phyloP scores from a whole-genome alignment of 1,140 invertebrate species.

The Sitobion miscanthi region DNA sequence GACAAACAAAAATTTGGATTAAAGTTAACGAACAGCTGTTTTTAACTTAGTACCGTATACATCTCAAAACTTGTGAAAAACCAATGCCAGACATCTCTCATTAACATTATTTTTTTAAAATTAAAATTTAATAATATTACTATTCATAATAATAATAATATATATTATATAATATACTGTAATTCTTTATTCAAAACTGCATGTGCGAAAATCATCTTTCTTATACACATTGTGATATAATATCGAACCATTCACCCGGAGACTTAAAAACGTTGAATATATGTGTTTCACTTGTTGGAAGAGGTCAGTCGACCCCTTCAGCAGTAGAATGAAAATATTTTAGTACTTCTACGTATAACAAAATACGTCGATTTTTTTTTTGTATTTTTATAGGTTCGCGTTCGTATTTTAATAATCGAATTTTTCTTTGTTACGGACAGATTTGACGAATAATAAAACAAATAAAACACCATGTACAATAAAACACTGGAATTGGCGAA shows the following conservation, averaged over 20 bases:
- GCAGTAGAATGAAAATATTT: background rate
- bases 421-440: background rate
- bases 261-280: background rate
- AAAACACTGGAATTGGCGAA: background rate
- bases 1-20: background rate
- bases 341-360: background rate
- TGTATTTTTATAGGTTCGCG: background rate
- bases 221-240: too few relatives aligned
- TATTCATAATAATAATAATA: too few relatives aligned
- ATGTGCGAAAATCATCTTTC: too few relatives aligned
- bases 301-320: background rate
- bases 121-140: too few relatives aligned
- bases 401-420: background rate
- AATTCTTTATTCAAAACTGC: too few relatives aligned
- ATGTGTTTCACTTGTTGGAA: background rate
- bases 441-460: background rate
- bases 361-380: background rate
- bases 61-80: too few relatives aligned
- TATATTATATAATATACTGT: too few relatives aligned
- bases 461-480: slow-evolving; percentile 12
- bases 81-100: too few relatives aligned
- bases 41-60: background rate
- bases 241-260: background rate
- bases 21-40: background rate
- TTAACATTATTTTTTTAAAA: too few relatives aligned